These are phyloP conservation scores for Phania funesta DNA, from an alignment of 2,888 invertebrate genomes.

Conservation along the genomic window DNA sequence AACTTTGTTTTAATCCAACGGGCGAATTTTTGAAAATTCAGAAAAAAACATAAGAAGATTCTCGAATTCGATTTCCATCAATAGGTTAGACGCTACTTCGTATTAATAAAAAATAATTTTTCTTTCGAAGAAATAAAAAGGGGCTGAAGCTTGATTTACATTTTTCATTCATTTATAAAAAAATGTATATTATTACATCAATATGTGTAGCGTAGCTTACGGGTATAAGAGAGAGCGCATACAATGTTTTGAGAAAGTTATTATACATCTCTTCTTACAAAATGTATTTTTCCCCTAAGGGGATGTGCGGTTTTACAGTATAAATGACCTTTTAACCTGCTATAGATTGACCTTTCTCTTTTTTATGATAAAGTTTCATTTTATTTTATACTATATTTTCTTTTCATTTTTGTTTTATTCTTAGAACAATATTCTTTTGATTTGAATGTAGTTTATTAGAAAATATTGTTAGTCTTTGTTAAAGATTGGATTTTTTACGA, in stretches of 20 bases:
- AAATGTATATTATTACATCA: too few species aligned
- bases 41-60: too few species aligned
- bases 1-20: too few species aligned
- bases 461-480: conserved; percentile 49
- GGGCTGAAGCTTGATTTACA: too few species aligned
- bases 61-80: too few species aligned
- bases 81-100: too few species aligned
- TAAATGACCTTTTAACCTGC: conserved; percentile 64
- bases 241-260: background rate
- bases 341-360: conserved; percentile 38
- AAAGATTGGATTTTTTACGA: conserved; percentile 28
- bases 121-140: too few species aligned
- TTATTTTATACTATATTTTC: background rate
- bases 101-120: too few species aligned
- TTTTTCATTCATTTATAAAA: too few species aligned
- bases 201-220: too few species aligned
- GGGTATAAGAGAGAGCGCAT: too few species aligned
- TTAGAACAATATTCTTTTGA: conserved; percentile 28
- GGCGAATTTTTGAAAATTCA: too few species aligned
- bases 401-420: background rate
- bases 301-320: conserved; percentile 13
- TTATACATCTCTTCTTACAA: conserved; percentile 20
- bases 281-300: conserved; percentile 16
- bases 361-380: conserved; percentile 10
- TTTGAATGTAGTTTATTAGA: conserved; percentile 49